Evolutionary conservation across 1,140 invertebrate genomes (phyloP), one percentile per base, ranked within the genome.

Genomic region (Megalonaias nervosa): DNA sequence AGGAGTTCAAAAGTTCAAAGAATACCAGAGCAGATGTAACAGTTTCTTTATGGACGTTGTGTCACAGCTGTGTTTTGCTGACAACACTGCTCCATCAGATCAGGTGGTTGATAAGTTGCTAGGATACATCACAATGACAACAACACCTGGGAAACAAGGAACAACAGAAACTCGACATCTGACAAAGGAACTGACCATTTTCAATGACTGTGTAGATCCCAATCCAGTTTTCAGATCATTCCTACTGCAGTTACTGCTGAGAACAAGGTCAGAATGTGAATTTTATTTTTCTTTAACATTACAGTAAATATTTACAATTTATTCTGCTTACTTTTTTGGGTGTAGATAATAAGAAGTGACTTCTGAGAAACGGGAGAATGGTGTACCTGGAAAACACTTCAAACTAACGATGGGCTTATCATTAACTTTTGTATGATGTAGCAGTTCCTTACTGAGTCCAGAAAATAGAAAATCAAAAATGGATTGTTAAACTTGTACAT

Each of bases 41-140:
- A 75, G 62, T 13, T 87, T 87, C 74, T 85, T 86, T 67, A 86
- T 88, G 84, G 80, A 81, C 13, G 70, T 87, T 17, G 85, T 88
- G 19, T 83, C 85, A 2, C 73, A 82, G 66, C 77, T 87, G 16
- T 87, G 85, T 64, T 88, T 88, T 80, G 78, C 55, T 61, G 81
- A 81, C 11, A 74, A 82, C 58, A 65, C 23, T 9, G 74, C 84
- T 31, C 86, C 86, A 38, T 79, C 79, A 38, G 31, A 70, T 16
- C 72, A 80, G 19, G 83, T 86, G 15, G 71, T 87, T 58, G 67
- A 79, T 17, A 80, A 74, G 38, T 69, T 88, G 16, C 62, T 88
- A 56, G 65, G 70, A 26, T 87, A 84, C 61, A 79, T 86, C 66
- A 80, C 78, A 19, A 65, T 62, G 38, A 66, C 67, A 17, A 58